Conservation (phyloP, 2,888 invertebrate species). For the Cactoblastis cactorum region DNA sequence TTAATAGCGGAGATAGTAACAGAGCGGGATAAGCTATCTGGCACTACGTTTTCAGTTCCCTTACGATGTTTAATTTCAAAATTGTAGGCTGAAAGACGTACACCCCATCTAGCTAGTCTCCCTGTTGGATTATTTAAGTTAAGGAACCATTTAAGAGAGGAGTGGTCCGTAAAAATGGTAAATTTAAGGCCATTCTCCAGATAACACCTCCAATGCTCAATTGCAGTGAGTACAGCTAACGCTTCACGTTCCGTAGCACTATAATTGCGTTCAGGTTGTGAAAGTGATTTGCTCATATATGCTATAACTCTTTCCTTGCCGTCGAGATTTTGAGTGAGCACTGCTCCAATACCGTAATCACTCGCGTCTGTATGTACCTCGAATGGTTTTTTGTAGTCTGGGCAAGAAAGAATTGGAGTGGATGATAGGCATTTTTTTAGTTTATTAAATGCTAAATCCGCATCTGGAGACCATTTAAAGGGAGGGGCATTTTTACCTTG, state of each 20-base stretch:
- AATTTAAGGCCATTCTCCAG: not conserved
- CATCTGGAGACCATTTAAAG: no score
- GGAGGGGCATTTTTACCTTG: no score
- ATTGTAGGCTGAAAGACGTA: not conserved
- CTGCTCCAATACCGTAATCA: not conserved
- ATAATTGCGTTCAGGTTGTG: not conserved
- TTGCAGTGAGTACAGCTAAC: not conserved
- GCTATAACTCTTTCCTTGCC: not conserved
- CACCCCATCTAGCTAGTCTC: not conserved
- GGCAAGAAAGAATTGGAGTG: not conserved
- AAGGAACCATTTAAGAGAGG: not conserved
- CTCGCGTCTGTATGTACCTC: not conserved
- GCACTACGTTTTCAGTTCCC: not conserved
- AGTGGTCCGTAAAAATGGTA: not conserved
- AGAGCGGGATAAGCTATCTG: not conserved
- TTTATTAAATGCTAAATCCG: not conserved
- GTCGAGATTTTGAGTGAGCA: not conserved
- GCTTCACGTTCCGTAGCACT: not conserved
- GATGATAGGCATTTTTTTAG: not conserved
- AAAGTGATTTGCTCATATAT: not conserved
- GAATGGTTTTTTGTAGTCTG: not conserved
- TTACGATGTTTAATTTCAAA: not conserved
- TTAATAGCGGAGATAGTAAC: not conserved
- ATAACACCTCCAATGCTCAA: not conserved
- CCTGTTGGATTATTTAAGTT: not conserved